These are phyloP conservation scores for Propithecus deckenii DNA, from an alignment of 2,797 vertebrate genomes.

Conservation along the genomic window DNA sequence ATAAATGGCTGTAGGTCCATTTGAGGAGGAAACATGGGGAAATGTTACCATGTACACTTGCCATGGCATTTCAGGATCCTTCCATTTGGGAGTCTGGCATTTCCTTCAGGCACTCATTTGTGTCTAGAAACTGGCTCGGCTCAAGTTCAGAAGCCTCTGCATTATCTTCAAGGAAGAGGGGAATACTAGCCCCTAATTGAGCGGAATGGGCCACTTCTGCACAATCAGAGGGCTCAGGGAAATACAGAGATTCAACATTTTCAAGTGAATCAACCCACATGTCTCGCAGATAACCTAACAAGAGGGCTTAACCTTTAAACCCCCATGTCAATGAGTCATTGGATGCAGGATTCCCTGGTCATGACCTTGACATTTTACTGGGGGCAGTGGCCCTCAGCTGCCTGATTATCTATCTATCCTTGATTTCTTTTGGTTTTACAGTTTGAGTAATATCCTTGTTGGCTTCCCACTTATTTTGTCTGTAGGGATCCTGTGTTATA, in stretches of 20 bases:
- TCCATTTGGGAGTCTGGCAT: not conserved
- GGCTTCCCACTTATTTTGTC: not conserved
- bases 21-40: not conserved
- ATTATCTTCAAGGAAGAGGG: not conserved
- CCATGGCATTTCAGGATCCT: not conserved
- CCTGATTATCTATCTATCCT: not conserved
- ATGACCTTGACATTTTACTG: not conserved
- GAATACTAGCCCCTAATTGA: no score
- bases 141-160: not conserved
- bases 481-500: not conserved
- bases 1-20: not conserved
- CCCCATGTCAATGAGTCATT: not conserved
- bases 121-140: not conserved
- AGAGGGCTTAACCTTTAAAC: not conserved
- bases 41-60: not conserved
- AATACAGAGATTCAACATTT: not conserved
- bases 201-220: not conserved
- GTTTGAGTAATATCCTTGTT: not conserved
- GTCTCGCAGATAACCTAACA: not conserved
- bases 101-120: not conserved
- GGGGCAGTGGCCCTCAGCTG: not conserved
- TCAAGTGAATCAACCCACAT: not conserved
- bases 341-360: not conserved
- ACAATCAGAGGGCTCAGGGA: not conserved
- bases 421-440: conserved; percentile 41